phyloP scores from a whole-genome alignment of 2,113 vertebrate genomes.

The Clupea harengus region DNA sequence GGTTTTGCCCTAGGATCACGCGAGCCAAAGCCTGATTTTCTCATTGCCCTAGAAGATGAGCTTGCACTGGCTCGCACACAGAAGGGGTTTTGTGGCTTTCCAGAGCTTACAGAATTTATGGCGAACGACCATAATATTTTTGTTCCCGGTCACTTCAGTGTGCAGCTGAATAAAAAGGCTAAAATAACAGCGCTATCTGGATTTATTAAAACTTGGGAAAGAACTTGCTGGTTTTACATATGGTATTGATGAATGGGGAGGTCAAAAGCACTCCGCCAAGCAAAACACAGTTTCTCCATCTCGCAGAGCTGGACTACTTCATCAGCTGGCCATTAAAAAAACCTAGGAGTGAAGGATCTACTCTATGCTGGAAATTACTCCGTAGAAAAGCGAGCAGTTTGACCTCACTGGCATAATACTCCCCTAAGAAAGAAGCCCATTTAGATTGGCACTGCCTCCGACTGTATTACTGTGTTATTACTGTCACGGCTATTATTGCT shows the following conservation, averaged over 20 bases:
- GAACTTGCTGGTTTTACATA: slow-evolving; percentile 56
- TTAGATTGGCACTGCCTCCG: slow-evolving; percentile 33
- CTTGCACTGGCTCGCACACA: slow-evolving; percentile 49
- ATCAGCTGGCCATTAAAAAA: slow-evolving; percentile 63
- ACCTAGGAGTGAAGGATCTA: slow-evolving; percentile 51
- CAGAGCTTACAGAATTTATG: slow-evolving; percentile 49
- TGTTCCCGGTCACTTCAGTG: slow-evolving; percentile 37
- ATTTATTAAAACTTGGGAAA: slow-evolving; percentile 58
- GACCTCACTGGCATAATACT: slow-evolving; percentile 42
- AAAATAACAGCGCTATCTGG: slow-evolving; percentile 57
- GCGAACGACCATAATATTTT: slow-evolving; percentile 49
- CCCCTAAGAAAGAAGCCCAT: slow-evolving; percentile 27
- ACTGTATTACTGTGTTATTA: neutral
- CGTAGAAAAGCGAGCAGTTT: slow-evolving; percentile 45
- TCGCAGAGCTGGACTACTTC: slow-evolving; percentile 60
- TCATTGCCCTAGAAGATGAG: slow-evolving; percentile 59
- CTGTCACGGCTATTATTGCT: neutral
- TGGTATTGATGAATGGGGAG: slow-evolving; percentile 54
- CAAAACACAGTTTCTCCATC: slow-evolving; percentile 64
- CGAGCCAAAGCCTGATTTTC: slow-evolving; percentile 55
- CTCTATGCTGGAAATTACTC: slow-evolving; percentile 51
- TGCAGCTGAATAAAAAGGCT: slow-evolving; percentile 42
- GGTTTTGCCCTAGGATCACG: slow-evolving; percentile 22
- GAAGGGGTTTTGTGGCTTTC: slow-evolving; percentile 45
- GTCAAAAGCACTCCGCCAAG: slow-evolving; percentile 57